Base-by-base conservation (phyloP, 1,140 invertebrate species). In the Anthonomus grandis region DNA sequence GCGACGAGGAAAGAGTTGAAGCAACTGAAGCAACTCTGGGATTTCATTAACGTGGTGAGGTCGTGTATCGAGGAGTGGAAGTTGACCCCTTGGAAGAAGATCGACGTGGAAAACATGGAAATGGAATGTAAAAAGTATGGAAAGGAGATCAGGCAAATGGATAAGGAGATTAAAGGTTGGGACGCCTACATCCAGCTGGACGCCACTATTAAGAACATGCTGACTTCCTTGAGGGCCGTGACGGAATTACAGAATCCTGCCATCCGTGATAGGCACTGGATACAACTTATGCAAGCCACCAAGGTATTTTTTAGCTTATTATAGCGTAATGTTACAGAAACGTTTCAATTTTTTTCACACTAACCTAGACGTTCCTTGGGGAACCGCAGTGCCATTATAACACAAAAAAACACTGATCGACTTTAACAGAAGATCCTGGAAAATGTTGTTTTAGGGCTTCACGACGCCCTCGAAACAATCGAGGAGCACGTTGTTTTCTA, bases 101-200 rank as follows among this genome's bases (percentile, higher is more conserved):
- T 97, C 48, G 91, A 97, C 67, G 89, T 94, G 0, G 95, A 98
- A 68, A 83, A 83, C 38, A 94, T 97, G 89, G 94, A 97, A 70
- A 86, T 92, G 68, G 92, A 96, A 67, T 93, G 92, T 71, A 97
- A 96, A 71, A 88, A 89, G 63, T 90, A 95, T 70, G 85, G 86
- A 0, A 92, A 92, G 64, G 90, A 94, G 68, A 69, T 93, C 18
- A 80, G 87, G 73, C 82, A 82, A 9, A 75, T 97, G 53, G 93
- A 96, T 70, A 96, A 95, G 69, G 90, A 95, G 56, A 85, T 90
- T 74, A 82, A 91, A 64, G 68, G 72, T 36, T 97, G 93, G 93
- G 83, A 84, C 67, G 78, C 87, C 2, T 93, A 86, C 67, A 69
- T 78, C 15, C 76, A 79, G 36, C 78, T 90, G 34, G 91, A 94